Evolutionary conservation across 2,797 vertebrate genomes (phyloP).

Genomic region (Arvicola amphibius): DNA sequence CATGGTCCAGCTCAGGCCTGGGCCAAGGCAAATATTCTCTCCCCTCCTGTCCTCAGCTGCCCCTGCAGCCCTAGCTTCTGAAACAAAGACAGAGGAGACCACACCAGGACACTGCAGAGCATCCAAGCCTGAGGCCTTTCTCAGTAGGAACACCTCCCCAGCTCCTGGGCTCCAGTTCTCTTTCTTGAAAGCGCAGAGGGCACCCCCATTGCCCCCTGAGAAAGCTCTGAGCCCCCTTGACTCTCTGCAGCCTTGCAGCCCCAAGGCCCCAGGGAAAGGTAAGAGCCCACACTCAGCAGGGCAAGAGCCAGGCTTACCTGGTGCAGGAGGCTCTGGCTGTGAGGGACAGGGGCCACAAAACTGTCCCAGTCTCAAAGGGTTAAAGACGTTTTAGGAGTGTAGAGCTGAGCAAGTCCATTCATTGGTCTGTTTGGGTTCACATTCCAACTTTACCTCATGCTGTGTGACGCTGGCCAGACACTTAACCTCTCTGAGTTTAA

Average conservation of each 20-base stretch:
- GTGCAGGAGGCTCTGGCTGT: not conserved
- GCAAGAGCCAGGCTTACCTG: no score
- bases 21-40: slow-evolving; percentile 50
- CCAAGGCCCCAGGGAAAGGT: slow-evolving; percentile 85
- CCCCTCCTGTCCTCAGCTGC: not conserved
- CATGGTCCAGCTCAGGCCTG: not conserved
- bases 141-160: not conserved
- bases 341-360: not conserved
- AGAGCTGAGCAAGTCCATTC: not conserved
- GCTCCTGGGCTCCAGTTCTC: slow-evolving; percentile 82
- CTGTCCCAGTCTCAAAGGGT: not conserved
- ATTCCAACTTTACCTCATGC: not conserved
- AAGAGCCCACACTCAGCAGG: not conserved
- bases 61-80: not conserved
- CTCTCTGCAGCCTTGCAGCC: slow-evolving; percentile 79
- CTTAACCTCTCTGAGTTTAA: not conserved
- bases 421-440: not conserved
- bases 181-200: slow-evolving; percentile 81
- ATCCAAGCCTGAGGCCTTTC: not conserved
- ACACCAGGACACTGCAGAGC: slow-evolving; percentile 27
- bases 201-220: not conserved
- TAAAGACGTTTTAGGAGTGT: not conserved
- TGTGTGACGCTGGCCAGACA: not conserved
- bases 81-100: not conserved
- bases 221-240: slow-evolving; percentile 77